These are phyloP conservation scores for Delphinus delphis DNA, from an alignment of 2,113 vertebrate genomes.

Conservation along the genomic window DNA sequence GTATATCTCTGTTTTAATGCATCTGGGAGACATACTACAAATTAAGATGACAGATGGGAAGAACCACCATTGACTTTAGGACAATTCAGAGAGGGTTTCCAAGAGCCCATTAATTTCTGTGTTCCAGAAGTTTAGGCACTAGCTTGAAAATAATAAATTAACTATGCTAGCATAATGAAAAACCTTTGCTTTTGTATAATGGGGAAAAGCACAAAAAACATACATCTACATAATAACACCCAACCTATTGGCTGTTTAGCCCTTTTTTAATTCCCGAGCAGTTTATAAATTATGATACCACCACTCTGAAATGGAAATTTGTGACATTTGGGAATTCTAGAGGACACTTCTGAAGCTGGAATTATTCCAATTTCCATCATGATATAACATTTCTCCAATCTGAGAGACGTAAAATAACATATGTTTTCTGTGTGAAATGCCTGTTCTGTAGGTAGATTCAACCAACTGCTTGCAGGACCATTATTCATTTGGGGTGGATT, in stretches of 20 bases:
- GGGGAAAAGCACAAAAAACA: slow-evolving; percentile 12
- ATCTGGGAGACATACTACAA: slow-evolving; percentile 36
- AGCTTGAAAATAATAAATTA: slow-evolving; percentile 69
- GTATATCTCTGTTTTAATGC: slow-evolving; percentile 49
- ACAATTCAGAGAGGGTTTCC: slow-evolving; percentile 58
- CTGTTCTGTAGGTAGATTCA: not conserved
- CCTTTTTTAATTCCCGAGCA: not conserved
- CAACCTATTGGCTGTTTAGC: not conserved
- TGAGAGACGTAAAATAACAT: not conserved
- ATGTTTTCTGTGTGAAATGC: not conserved
- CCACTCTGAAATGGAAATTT: not conserved
- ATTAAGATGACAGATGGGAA: slow-evolving; percentile 61
- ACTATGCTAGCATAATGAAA: slow-evolving; percentile 40
- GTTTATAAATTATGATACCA: not conserved
- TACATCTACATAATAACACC: not conserved
- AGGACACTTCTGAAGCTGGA: not conserved
- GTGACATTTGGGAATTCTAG: not conserved
- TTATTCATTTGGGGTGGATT: not conserved
- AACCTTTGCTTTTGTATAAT: slow-evolving; percentile 4
- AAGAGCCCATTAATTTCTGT: slow-evolving; percentile 66
- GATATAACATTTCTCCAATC: not conserved
- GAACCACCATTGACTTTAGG: slow-evolving; percentile 40
- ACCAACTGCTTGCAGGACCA: not conserved
- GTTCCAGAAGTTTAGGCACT: slow-evolving; percentile 49
- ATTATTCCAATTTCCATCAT: not conserved